These are phyloP conservation scores for Hydrolagus colliei DNA, from an alignment of 2,797 vertebrate genomes.

Conservation along the genomic window DNA sequence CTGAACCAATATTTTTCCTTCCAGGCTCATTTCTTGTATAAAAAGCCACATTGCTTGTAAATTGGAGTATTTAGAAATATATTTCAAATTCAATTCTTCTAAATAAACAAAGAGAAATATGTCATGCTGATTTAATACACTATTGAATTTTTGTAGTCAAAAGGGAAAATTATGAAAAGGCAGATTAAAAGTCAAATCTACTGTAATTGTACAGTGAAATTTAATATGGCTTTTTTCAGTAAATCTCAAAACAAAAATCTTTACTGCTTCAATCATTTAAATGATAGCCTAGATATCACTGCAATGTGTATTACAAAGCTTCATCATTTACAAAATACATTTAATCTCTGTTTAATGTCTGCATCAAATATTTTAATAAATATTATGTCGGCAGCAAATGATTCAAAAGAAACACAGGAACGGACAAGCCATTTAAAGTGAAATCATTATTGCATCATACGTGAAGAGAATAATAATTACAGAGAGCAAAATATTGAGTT, in stretches of 20 bases:
- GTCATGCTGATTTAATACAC: not conserved
- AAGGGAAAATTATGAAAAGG: not conserved
- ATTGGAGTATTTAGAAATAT: not conserved
- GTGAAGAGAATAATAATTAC: conserved; percentile 14
- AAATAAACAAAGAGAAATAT: not conserved
- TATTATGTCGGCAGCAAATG: conserved; percentile 15
- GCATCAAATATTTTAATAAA: conserved; percentile 21
- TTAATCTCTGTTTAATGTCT: conserved; percentile 26
- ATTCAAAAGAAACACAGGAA: not conserved
- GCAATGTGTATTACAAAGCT: not conserved
- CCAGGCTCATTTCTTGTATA: too few species aligned
- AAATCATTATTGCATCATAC: not conserved
- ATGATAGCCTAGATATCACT: not conserved
- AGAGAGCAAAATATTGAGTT: not conserved
- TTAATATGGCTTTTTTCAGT: not conserved
- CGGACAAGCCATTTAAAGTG: not conserved
- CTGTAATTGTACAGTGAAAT: not conserved
- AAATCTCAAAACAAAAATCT: conserved; percentile 9
- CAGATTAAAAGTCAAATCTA: conserved; percentile 1
- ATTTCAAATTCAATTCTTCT: not conserved
- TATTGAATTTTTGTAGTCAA: not conserved
- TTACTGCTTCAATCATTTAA: conserved; percentile 18
- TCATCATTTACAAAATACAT: not conserved
- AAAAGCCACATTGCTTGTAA: too few species aligned
- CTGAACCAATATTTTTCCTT: not conserved